phyloP scores from a whole-genome alignment of 2,113 vertebrate species.

The Crypturellus undulatus region DNA sequence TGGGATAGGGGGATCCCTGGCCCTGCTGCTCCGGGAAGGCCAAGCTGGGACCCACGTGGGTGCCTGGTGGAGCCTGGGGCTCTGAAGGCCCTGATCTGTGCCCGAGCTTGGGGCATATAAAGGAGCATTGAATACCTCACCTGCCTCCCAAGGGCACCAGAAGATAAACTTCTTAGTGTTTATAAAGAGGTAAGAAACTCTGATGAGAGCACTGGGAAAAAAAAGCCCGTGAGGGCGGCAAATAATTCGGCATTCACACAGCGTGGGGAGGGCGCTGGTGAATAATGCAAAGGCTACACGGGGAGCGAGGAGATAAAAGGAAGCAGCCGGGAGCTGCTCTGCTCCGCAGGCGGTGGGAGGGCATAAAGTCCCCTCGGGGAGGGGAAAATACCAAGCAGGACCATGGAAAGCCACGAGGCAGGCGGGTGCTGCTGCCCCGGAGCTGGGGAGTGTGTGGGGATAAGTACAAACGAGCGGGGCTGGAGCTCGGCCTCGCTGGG shows the following conservation, averaged over 20 bases:
- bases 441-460: no score
- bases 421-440: background rate
- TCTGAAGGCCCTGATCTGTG: background rate
- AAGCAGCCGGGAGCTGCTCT: background rate
- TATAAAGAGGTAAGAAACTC: constrained; percentile 22
- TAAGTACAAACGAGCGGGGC: background rate
- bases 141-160: background rate
- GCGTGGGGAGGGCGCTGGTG: background rate
- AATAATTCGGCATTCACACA: background rate
- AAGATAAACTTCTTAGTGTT: constrained; percentile 57
- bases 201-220: constrained; percentile 40
- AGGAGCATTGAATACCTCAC: background rate
- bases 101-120: rapidly evolving
- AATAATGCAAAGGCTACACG: background rate
- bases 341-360: no score
- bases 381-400: no score
- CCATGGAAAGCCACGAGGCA: no score
- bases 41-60: background rate
- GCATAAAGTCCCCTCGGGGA: rapidly evolving
- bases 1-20: no score
- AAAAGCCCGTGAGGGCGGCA: constrained; percentile 5
- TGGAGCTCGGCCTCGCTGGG: background rate
- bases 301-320: background rate
- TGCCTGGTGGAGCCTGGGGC: background rate
- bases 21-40: background rate